Percentiles rank a stretch among this genome's conserved stretches.
These are phyloP conservation scores for Himalopsyche kuldschensis DNA, from an alignment of 2,888 invertebrate species.

Conservation along the genomic window DNA sequence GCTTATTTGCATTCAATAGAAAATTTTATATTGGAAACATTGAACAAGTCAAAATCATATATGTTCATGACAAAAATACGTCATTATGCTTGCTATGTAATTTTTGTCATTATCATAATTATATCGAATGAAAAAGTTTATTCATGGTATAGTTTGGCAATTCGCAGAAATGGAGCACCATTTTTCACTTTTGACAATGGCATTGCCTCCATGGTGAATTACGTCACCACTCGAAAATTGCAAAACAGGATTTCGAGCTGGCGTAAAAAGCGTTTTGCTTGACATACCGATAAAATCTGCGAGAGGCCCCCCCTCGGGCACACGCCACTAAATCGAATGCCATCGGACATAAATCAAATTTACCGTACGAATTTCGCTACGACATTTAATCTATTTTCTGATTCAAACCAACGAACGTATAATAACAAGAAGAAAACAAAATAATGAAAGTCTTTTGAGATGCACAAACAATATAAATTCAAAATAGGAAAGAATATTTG, in stretches of 20 bases:
- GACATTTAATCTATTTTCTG: conserved; percentile 32
- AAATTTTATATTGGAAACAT: too few relatives aligned
- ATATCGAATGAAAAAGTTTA: too few relatives aligned
- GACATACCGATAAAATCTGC: conserved; percentile 6
- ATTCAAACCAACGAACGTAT: conserved; percentile 20
- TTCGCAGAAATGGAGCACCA: conserved; percentile 8
- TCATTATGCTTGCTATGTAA: too few relatives aligned
- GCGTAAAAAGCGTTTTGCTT: conserved; percentile 4
- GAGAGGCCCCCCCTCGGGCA: conserved; percentile 17
- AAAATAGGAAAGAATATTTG: too few relatives aligned
- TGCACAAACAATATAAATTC: too few relatives aligned
- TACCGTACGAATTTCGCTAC: conserved; percentile 12
- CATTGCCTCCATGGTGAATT: conserved; percentile 16
- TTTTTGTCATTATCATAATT: too few relatives aligned
- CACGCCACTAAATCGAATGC: conserved; percentile 25
- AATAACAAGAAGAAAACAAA: neutral
- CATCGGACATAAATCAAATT: conserved; percentile 35
- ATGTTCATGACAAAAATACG: too few relatives aligned
- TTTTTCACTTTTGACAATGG: conserved; percentile 37
- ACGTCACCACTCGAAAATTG: conserved; percentile 31
- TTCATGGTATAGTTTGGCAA: too few relatives aligned
- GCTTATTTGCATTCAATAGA: too few relatives aligned
- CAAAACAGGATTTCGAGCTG: conserved; percentile 16
- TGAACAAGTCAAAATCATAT: too few relatives aligned
- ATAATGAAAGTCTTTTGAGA: neutral